A percentile compares a stretch with the other conserved stretches of the same genome.
Evolutionary conservation across 2,113 vertebrate genomes (phyloP).

Genomic region (Chelonoidis abingdonii): DNA sequence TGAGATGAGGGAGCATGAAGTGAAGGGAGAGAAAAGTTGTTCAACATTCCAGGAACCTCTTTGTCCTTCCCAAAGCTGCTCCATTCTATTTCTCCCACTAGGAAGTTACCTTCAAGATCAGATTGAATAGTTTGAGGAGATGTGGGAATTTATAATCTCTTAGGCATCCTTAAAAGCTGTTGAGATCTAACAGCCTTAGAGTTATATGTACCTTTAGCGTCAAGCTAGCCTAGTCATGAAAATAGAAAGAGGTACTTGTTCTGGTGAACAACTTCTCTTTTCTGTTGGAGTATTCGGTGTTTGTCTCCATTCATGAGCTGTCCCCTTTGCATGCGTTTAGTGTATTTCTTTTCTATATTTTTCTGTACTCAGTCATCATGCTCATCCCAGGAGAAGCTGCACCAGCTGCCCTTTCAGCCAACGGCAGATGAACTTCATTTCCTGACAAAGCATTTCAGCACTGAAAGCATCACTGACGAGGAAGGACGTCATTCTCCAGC

Average conservation of each 20-base stretch:
- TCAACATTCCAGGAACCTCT: conserved; percentile 72
- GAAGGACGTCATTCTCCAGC: conserved; percentile 92
- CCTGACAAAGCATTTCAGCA: conserved; percentile 99
- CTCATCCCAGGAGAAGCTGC: conserved; percentile 99
- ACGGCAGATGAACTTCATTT: conserved; percentile 97
- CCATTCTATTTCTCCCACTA: background rate
- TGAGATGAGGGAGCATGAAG: conserved; percentile 56
- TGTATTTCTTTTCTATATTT: conserved; percentile 76
- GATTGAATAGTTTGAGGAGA: background rate
- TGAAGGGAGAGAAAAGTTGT: conserved; percentile 58
- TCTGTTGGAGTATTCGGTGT: conserved; percentile 24
- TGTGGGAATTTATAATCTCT: background rate
- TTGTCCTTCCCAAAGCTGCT: background rate
- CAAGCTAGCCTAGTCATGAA: background rate
- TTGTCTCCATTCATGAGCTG: conserved; percentile 63
- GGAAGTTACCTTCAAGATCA: background rate
- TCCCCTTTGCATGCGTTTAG: conserved; percentile 73
- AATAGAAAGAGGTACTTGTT: conserved; percentile 60
- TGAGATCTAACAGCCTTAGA: background rate
- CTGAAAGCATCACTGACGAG: conserved; percentile 95
- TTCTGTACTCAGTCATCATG: conserved; percentile 96
- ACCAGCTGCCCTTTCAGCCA: conserved; percentile 98
- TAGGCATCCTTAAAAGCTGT: background rate
- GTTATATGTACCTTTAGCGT: background rate
- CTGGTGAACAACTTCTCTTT: conserved; percentile 67